Base-by-base conservation (phyloP, 2,797 vertebrate species). In the Betta splendens region DNA sequence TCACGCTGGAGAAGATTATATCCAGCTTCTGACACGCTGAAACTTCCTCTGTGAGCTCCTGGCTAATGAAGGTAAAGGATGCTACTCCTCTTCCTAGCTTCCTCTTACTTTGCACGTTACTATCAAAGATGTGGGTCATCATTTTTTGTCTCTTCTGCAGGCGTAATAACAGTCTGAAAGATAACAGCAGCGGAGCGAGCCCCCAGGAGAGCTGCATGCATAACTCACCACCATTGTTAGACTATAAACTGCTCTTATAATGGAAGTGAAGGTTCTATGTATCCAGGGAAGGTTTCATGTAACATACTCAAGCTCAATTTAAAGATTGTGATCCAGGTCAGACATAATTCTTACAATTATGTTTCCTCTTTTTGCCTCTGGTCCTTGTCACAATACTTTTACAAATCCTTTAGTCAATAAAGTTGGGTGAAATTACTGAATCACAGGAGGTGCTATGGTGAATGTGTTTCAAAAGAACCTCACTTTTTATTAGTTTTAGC, bases 1-100 rank as follows among this genome's bases (percentile, higher is more conserved):
- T 77, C 80, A 79, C 71, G 53, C 28, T 60, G 48, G 59, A 26
- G 71, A 39, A 72, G 73, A 84, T 86, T 82, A 71, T 69, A 79
- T 79, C 66, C 61, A 64, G 35, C 45, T 25, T 57, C 28, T 69
- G 84, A 87, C 80, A 75, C 75, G 83, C 39, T 72, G 76, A 78
- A 67, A 65, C 58, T 70, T 80, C 54, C 60, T 75, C 50, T 61
- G 60, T 8, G 42, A 57, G 35, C 68, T 75, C 63, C 62, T 52
- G 36, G 37, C 49, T 48, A 40, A 43, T 36, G 72, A 35, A 17
- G 56, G 42, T 42, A 61, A 69, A 48, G 22, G 38, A 57, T 29
- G 43, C 35, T 18, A 69, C 39, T 64, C 22, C 45, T 62, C 44
- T 47, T 26, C 12, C 40, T 23, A 45, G 40, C 44, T 56, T 43